Evolutionary conservation across 2,888 invertebrate genomes (phyloP).

Genomic region (Girardia tigrina): DNA sequence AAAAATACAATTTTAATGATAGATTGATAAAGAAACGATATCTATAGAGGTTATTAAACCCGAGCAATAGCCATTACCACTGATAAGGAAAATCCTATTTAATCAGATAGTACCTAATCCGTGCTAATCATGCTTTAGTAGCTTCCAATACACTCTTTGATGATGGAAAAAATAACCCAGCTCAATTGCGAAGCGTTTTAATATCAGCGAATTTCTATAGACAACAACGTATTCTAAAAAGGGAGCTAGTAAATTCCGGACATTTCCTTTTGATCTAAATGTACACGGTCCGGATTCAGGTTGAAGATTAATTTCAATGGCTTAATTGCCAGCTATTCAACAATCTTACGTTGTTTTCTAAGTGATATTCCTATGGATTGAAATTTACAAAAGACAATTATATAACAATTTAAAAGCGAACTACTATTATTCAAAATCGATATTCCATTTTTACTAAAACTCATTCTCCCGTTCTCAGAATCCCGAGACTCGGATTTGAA

Average conservation of each 20-base stretch:
- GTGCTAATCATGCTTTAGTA: not conserved
- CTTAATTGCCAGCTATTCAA: not conserved
- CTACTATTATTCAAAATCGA: not conserved
- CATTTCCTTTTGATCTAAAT: not conserved
- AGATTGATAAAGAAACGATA: no score
- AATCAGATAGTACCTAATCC: not conserved
- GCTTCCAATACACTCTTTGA: not conserved
- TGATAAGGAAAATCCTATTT: not conserved
- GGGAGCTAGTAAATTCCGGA: not conserved
- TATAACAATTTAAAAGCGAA: no score
- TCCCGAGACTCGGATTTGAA: not conserved
- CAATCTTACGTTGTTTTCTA: not conserved
- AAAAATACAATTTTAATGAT: no score
- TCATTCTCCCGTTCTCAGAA: not conserved
- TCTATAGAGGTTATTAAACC: no score
- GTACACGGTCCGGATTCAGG: not conserved
- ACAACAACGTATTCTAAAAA: not conserved
- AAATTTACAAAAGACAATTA: no score
- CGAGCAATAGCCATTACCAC: no score
- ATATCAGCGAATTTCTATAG: not conserved
- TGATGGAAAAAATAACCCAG: not conserved
- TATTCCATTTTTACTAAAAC: not conserved
- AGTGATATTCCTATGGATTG: not conserved
- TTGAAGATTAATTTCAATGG: not conserved
- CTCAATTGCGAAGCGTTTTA: not conserved